A percentile compares a stretch with the other conserved stretches of the same genome.
phyloP scores from a whole-genome alignment of 2,797 vertebrate species.

The Micropoecilia bifurca region DNA sequence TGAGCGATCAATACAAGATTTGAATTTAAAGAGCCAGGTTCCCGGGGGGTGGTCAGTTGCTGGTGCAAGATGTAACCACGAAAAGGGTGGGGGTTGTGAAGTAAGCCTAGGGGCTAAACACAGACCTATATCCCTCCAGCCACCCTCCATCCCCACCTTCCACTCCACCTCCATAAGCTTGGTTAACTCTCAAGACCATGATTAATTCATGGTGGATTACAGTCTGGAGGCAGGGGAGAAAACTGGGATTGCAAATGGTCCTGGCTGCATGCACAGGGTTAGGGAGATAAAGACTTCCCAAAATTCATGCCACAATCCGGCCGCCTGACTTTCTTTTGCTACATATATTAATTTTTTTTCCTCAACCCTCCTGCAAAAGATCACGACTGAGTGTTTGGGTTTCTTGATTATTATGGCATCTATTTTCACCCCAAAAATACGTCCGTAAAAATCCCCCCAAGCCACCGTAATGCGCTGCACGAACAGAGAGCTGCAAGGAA shows the following conservation, averaged over 20 bases:
- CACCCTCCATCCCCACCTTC: slow-evolving; percentile 55
- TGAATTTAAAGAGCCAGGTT: slow-evolving; percentile 83
- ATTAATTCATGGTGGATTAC: slow-evolving; percentile 88
- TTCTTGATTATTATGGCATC: slow-evolving; percentile 53
- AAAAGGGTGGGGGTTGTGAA: slow-evolving; percentile 40
- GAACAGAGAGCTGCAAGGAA: slow-evolving; percentile 48
- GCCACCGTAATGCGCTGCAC: slow-evolving; percentile 21
- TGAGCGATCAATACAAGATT: slow-evolving; percentile 85
- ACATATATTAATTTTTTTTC: slow-evolving; percentile 40
- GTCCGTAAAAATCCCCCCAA: slow-evolving; percentile 44
- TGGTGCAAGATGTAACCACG: slow-evolving; percentile 69
- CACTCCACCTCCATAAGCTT: slow-evolving; percentile 71
- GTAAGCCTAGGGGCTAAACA: slow-evolving; percentile 77
- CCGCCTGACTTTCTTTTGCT: slow-evolving; percentile 27
- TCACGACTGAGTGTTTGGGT: slow-evolving; percentile 50
- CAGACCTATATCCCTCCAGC: slow-evolving; percentile 70
- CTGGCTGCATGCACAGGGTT: slow-evolving; percentile 68
- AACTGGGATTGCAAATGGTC: slow-evolving; percentile 61
- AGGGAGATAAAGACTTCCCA: slow-evolving; percentile 75
- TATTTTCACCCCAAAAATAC: slow-evolving; percentile 36
- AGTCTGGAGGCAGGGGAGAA: slow-evolving; percentile 75
- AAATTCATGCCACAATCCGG: slow-evolving; percentile 69
- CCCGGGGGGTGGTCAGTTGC: slow-evolving; percentile 68
- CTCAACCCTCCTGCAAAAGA: slow-evolving; percentile 37
- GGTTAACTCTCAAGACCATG: slow-evolving; percentile 85